Conservation (phyloP, 2,113 vertebrate genomes). For the Polypterus bichir region DNA sequence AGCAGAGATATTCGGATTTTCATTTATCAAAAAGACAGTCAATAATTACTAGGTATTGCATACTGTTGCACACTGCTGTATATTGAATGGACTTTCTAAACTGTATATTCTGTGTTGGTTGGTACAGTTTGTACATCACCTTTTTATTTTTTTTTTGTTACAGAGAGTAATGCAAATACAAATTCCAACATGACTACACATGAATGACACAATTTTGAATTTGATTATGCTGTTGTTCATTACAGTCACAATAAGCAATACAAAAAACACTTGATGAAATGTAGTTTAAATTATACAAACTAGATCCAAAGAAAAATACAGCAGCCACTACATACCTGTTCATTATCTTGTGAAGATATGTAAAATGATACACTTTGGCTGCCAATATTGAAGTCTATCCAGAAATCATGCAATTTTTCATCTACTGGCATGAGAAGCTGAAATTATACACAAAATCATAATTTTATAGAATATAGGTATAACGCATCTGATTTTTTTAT, state of each 20-base stretch:
- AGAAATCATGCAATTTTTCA: conserved; percentile 88
- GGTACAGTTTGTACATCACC: too few relatives aligned
- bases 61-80: too few relatives aligned
- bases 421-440: conserved; percentile 78
- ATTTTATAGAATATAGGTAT: neutral
- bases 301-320: neutral
- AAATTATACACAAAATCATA: conserved; percentile 18
- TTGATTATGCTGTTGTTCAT: too few relatives aligned
- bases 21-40: too few relatives aligned
- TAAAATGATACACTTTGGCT: conserved; percentile 86
- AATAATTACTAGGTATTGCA: too few relatives aligned
- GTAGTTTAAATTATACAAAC: neutral
- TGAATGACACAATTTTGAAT: too few relatives aligned
- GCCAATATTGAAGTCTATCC: conserved; percentile 88
- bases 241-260: neutral
- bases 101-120: too few relatives aligned
- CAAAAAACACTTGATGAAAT: neutral
- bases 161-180: too few relatives aligned
- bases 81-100: too few relatives aligned
- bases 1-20: too few relatives aligned
- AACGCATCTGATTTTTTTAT: neutral
- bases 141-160: too few relatives aligned
- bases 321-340: conserved; percentile 29
- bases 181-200: too few relatives aligned
- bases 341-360: conserved; percentile 55